A percentile compares a stretch with the other conserved stretches of the same genome.
These are phyloP conservation scores for Chrysodeixis includens DNA, from an alignment of 2,888 invertebrate genomes.

Conservation along the genomic window DNA sequence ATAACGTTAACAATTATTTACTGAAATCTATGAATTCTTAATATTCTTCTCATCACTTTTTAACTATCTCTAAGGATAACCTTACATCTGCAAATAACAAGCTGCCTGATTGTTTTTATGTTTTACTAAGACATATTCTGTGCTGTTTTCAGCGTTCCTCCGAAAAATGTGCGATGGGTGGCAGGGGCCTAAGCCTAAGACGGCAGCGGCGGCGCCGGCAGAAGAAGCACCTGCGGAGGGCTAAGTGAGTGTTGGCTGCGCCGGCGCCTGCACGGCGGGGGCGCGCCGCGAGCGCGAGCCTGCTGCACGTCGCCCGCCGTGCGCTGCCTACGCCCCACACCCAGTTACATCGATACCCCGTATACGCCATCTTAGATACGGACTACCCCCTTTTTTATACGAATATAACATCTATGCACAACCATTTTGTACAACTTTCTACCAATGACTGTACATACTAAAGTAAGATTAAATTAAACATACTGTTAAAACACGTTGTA, in stretches of 20 bases:
- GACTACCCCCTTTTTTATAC: conserved; percentile 85
- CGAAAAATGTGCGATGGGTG: conserved; percentile 94
- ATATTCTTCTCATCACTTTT: conserved; percentile 19
- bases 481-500: conserved; percentile 88
- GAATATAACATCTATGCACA: conserved; percentile 73
- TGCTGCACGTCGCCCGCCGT: conserved; percentile 57
- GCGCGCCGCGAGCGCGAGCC: conserved; percentile 53
- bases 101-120: conserved; percentile 3
- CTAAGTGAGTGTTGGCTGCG: conserved; percentile 61
- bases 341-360: conserved; percentile 70
- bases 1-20: conserved; percentile 30
- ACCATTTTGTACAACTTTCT: conserved; percentile 82
- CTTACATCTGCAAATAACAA: conserved; percentile 47
- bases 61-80: conserved; percentile 36
- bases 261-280: conserved; percentile 48
- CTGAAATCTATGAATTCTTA: conserved; percentile 19
- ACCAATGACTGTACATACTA: conserved; percentile 87
- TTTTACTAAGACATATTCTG: conserved; percentile 15
- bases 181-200: conserved; percentile 68
- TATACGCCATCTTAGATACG: conserved; percentile 82
- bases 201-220: conserved; percentile 58
- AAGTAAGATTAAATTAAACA: conserved; percentile 86
- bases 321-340: conserved; percentile 52
- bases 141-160: conserved; percentile 92
- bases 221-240: conserved; percentile 78